Evolutionary conservation across 1,140 invertebrate genomes (phyloP).

Genomic region (Caenorhabditis latens): DNA sequence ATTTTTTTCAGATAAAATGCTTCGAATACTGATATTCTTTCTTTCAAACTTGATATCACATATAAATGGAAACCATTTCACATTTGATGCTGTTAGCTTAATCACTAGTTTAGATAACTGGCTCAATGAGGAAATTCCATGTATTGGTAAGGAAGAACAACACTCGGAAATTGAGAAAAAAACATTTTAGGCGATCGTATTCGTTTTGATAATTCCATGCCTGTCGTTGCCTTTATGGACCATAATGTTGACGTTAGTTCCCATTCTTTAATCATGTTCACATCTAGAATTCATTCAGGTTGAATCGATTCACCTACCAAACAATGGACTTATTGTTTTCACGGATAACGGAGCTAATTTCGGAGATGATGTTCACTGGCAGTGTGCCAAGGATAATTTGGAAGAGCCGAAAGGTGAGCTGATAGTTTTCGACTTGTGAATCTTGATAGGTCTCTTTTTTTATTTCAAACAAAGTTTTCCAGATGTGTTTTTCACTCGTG

Average conservation of each 20-base stretch:
- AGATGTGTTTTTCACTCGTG: slow-evolving; percentile 40
- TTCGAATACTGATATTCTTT: background rate
- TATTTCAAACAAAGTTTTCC: background rate
- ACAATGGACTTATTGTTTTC: slow-evolving; percentile 46
- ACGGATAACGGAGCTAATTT: slow-evolving; percentile 43
- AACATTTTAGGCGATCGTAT: slow-evolving; percentile 2
- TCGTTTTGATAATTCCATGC: slow-evolving; percentile 26
- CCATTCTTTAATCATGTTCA: background rate
- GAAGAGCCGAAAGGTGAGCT: slow-evolving; percentile 39
- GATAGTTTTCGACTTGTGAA: too few species aligned
- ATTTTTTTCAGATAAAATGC: too few species aligned
- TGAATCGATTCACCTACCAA: background rate
- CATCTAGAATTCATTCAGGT: slow-evolving; percentile 26
- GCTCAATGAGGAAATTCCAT: slow-evolving; percentile 36
- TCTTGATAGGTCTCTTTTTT: too few species aligned
- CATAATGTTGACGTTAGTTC: slow-evolving; percentile 26
- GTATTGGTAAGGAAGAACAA: slow-evolving; percentile 16
- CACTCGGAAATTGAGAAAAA: background rate
- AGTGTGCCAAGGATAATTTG: slow-evolving; percentile 40
- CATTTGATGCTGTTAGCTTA: background rate
- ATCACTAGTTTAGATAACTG: slow-evolving; percentile 17
- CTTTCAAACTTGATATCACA: background rate
- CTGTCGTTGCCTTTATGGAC: slow-evolving; percentile 49
- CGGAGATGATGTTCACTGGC: slow-evolving; percentile 4
- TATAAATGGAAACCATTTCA: slow-evolving; percentile 11